phyloP scores from a whole-genome alignment of 1,140 invertebrate genomes.

The Wiebesia pumilae region DNA sequence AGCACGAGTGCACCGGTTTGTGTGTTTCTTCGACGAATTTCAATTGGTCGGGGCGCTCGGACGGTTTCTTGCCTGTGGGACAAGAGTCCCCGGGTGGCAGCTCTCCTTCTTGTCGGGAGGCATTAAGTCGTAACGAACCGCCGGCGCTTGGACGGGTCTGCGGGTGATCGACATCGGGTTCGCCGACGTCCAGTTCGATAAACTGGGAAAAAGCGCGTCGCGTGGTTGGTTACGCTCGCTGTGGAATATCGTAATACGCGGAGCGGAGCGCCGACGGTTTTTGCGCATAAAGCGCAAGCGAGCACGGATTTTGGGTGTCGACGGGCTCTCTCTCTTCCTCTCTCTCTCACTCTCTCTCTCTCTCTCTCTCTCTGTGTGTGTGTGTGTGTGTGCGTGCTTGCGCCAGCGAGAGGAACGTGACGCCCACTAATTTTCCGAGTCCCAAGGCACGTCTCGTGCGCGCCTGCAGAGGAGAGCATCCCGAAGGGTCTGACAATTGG shows the following conservation, averaged over 20 bases:
- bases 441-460: constrained; percentile 8
- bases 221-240: no score
- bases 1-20: background rate
- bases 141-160: background rate
- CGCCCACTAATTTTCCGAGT: constrained; percentile 41
- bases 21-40: background rate
- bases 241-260: background rate
- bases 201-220: background rate
- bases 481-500: constrained; percentile 44
- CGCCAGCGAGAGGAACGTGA: background rate
- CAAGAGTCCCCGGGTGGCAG: no score
- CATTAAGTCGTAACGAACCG: constrained; percentile 30
- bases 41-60: background rate
- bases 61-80: background rate
- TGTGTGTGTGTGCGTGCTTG: background rate
- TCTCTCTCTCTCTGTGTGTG: no score
- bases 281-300: background rate
- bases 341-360: no score
- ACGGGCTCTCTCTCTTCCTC: no score
- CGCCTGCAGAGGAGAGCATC: background rate
- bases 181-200: background rate
- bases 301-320: background rate
- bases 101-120: background rate
- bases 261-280: background rate
- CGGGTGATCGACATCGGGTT: no score